Percentiles rank a stretch among this genome's conserved stretches.
phyloP scores from a whole-genome alignment of 2,113 vertebrate genomes.

The Eudyptes chrysolophus region DNA sequence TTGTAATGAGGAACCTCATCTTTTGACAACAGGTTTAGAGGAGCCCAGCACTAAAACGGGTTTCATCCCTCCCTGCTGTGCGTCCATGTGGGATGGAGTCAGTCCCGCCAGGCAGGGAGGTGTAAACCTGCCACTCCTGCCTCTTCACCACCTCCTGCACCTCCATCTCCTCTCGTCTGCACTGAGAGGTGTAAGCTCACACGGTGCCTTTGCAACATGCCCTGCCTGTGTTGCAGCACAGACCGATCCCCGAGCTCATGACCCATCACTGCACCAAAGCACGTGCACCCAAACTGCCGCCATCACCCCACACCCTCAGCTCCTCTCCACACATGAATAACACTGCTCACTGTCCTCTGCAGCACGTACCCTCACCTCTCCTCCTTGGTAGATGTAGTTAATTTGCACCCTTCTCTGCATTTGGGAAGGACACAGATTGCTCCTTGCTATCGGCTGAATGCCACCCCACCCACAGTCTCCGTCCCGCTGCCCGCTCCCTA shows the following conservation, averaged over 20 bases:
- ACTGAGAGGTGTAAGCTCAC: background rate
- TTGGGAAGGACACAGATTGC: background rate
- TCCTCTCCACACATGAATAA: accelerated
- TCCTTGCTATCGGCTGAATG: background rate
- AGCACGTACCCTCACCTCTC: accelerated
- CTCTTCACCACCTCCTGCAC: background rate
- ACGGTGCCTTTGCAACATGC: accelerated
- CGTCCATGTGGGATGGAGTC: background rate
- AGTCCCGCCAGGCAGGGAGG: background rate
- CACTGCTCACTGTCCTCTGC: background rate
- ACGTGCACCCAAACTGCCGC: background rate
- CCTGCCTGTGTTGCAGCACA: background rate
- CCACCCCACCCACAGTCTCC: too few species aligned
- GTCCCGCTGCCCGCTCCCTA: background rate
- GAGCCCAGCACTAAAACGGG: background rate
- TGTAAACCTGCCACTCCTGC: background rate
- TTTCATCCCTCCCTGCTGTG: background rate
- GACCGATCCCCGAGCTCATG: accelerated
- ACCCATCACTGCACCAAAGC: background rate
- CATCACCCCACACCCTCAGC: accelerated
- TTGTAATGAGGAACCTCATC: slow-evolving; percentile 9
- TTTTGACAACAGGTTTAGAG: background rate
- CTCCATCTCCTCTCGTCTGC: background rate
- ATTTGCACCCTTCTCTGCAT: background rate
- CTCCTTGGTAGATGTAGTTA: too few species aligned